These are phyloP conservation scores for Arizona elegans DNA, from an alignment of 2,113 vertebrate species.

Conservation along the genomic window DNA sequence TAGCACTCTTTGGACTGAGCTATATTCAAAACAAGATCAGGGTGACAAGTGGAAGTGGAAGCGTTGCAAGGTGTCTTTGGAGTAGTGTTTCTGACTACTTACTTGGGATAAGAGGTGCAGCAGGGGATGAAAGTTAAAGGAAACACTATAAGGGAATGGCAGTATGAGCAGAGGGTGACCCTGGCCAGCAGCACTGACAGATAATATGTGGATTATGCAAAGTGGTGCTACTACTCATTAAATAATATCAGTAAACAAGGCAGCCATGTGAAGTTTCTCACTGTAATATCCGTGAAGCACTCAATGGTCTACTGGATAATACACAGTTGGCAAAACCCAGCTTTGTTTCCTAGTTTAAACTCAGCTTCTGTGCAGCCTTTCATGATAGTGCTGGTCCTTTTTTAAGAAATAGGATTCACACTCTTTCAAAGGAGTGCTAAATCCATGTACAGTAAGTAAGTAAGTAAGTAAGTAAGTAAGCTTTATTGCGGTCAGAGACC, in stretches of 20 bases:
- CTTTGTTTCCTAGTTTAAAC: not conserved
- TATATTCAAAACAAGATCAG: not conserved
- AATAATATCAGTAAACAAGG: not conserved
- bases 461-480: too few species aligned
- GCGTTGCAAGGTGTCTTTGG: not conserved
- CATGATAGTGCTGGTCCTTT: not conserved
- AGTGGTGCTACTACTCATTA: not conserved
- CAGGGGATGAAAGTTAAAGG: not conserved
- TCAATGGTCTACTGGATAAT: not conserved
- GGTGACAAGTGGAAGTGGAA: not conserved
- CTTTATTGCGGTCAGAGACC: too few species aligned
- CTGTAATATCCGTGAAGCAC: not conserved
- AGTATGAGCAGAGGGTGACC: not conserved
- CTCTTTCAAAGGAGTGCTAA: not conserved
- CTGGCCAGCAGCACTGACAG: not conserved
- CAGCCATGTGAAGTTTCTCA: not conserved
- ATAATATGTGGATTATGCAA: not conserved
- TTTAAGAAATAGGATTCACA: not conserved
- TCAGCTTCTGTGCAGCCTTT: not conserved
- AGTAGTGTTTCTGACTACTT: not conserved
- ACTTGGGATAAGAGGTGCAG: not conserved
- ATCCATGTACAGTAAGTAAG: not conserved
- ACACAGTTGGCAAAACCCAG: not conserved
- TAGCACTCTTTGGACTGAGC: not conserved
- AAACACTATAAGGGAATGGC: not conserved